Percentiles rank a stretch among this genome's conserved stretches.
Evolutionary conservation across 2,113 vertebrate species (phyloP).

Genomic region (Amphiprion ocellaris): DNA sequence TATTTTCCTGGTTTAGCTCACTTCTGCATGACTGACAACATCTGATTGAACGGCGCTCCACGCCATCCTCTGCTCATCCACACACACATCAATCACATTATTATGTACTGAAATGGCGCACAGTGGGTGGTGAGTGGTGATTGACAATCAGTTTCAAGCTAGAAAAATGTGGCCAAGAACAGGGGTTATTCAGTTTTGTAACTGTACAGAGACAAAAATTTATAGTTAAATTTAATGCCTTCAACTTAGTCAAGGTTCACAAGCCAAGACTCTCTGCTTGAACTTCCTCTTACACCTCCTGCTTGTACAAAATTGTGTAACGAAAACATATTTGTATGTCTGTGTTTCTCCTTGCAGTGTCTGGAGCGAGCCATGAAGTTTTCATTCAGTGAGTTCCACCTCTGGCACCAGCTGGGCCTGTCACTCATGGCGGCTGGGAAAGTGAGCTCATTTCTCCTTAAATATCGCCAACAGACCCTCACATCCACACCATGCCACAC

Average conservation of each 20-base stretch:
- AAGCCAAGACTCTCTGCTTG: not conserved
- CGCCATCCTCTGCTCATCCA: slow-evolving; percentile 35
- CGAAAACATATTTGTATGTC: slow-evolving; percentile 14
- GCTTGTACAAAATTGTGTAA: not conserved
- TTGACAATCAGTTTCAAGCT: slow-evolving; percentile 47
- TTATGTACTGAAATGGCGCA: slow-evolving; percentile 40
- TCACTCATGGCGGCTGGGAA: slow-evolving; percentile 97
- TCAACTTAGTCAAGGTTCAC: not conserved
- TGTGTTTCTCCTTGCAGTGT: slow-evolving; percentile 85
- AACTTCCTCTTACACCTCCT: not conserved
- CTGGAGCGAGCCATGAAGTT: slow-evolving; percentile 98
- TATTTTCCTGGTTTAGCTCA: slow-evolving; percentile 26
- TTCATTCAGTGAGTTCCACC: slow-evolving; percentile 97
- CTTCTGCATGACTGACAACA: slow-evolving; percentile 51
- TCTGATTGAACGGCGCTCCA: slow-evolving; percentile 40
- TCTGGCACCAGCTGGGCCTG: slow-evolving; percentile 97
- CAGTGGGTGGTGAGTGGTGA: slow-evolving; percentile 61
- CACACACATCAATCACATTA: slow-evolving; percentile 64
- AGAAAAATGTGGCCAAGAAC: slow-evolving; percentile 28
- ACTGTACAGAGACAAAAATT: slow-evolving; percentile 9
- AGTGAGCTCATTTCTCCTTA: slow-evolving; percentile 87
- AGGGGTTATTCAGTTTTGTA: slow-evolving; percentile 7
- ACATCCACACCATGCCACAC: slow-evolving; percentile 20
- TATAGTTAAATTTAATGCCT: not conserved
- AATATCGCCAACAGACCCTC: slow-evolving; percentile 29